Percentiles rank a stretch among this genome's conserved stretches.
phyloP scores from a whole-genome alignment of 2,888 invertebrate species.

The Pandemis cinnamomeana region DNA sequence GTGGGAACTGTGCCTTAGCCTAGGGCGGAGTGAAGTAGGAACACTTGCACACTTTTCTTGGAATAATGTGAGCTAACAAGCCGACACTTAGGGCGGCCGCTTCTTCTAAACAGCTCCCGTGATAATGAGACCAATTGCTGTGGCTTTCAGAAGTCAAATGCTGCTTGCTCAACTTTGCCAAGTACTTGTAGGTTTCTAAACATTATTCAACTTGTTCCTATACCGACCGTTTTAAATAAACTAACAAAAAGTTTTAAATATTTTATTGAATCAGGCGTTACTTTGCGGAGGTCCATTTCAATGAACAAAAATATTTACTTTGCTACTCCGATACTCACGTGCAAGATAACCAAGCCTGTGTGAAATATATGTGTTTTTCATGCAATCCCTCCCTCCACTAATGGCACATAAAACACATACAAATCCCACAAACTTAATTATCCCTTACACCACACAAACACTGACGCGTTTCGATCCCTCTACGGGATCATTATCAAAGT shows the following conservation, averaged over 20 bases:
- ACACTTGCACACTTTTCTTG: slow-evolving; percentile 30
- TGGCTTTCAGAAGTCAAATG: neutral
- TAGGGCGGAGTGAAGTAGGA: slow-evolving; percentile 29
- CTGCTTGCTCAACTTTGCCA: neutral
- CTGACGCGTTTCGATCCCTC: too few relatives aligned
- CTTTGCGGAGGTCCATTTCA: too few relatives aligned
- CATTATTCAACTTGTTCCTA: neutral
- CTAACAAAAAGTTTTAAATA: neutral
- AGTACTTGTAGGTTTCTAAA: neutral
- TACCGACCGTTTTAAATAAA: slow-evolving; percentile 6
- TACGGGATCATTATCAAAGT: too few relatives aligned
- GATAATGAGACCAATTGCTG: slow-evolving; percentile 13
- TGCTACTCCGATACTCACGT: too few relatives aligned
- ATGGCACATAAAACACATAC: too few relatives aligned
- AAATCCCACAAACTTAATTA: too few relatives aligned
- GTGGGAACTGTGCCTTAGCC: slow-evolving; percentile 17
- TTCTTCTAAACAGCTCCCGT: neutral
- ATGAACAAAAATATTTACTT: too few relatives aligned
- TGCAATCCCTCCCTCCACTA: too few relatives aligned
- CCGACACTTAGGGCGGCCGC: neutral
- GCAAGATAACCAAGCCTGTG: too few relatives aligned
- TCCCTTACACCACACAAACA: too few relatives aligned
- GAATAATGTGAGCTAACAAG: slow-evolving; percentile 24
- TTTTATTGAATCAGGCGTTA: too few relatives aligned
- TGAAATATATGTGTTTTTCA: too few relatives aligned